Evolutionary conservation across 1,140 invertebrate species (phyloP).

Genomic region (Medauroidea extradentata): DNA sequence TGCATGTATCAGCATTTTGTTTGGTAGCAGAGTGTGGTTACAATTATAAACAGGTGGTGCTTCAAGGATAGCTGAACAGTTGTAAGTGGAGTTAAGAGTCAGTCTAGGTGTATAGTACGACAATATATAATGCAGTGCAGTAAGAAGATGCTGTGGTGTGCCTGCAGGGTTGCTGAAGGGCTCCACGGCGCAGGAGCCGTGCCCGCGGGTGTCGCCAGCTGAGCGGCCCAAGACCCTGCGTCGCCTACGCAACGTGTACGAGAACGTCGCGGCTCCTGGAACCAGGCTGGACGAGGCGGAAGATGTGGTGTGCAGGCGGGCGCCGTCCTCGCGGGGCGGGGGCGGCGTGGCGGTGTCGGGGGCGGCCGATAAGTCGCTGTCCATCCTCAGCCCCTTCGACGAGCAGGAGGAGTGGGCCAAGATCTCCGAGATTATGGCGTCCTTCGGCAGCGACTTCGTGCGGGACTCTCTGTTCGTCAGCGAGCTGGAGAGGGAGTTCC

Average conservation of each 20-base stretch:
- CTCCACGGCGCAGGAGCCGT: constrained; percentile 53
- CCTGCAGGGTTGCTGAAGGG: constrained; percentile 68
- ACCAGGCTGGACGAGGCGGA: constrained; percentile 31
- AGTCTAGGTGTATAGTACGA: too few relatives aligned
- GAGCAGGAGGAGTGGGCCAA: constrained; percentile 93
- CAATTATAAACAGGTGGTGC: too few relatives aligned
- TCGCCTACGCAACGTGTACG: constrained; percentile 55
- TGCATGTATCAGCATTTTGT: too few relatives aligned
- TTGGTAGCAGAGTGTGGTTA: too few relatives aligned
- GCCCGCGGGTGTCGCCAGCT: constrained; percentile 51
- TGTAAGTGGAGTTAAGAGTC: too few relatives aligned
- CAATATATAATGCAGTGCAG: too few relatives aligned
- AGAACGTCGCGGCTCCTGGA: constrained; percentile 9
- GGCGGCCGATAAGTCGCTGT: constrained; percentile 57
- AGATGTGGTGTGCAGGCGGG: constrained; percentile 5
- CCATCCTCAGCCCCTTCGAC: constrained; percentile 82
- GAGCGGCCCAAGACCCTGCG: constrained; percentile 70
- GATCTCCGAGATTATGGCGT: constrained; percentile 91
- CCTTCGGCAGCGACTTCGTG: constrained; percentile 76
- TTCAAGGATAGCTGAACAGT: too few relatives aligned
- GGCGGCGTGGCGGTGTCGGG: constrained; percentile 21
- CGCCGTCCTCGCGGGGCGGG: background rate
- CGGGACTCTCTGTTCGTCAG: constrained; percentile 77
- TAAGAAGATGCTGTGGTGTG: too few relatives aligned
- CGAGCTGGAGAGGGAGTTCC: constrained; percentile 79